These are phyloP conservation scores for Torymus auratus DNA, from an alignment of 2,888 invertebrate species.

Conservation along the genomic window DNA sequence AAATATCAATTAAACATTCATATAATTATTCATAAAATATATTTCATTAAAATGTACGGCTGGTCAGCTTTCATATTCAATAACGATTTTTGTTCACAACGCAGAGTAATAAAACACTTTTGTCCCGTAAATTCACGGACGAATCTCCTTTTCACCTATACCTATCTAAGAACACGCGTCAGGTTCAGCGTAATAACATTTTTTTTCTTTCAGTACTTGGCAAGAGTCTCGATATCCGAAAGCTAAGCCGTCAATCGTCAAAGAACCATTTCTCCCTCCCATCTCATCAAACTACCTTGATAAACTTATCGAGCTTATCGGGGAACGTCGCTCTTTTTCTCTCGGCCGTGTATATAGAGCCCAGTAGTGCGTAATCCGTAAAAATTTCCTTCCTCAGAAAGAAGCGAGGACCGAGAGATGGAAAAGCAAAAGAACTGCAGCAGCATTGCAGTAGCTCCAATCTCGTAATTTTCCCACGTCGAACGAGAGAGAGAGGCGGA, in stretches of 20 bases:
- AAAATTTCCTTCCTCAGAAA: conserved; percentile 36
- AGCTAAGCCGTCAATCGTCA: conserved; percentile 18
- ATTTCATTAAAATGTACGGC: too few relatives aligned
- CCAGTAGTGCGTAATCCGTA: conserved; percentile 19
- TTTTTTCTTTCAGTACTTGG: not conserved
- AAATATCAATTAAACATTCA: too few relatives aligned
- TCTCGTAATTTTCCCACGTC: conserved; percentile 58
- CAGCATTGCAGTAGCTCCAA: not conserved
- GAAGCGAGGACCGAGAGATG: conserved; percentile 4
- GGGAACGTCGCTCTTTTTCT: too few relatives aligned
- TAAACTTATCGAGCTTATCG: conserved; percentile 48
- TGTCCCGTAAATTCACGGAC: too few relatives aligned
- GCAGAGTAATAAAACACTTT: too few relatives aligned
- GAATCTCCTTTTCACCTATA: too few relatives aligned
- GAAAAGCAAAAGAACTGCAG: conserved; percentile 16
- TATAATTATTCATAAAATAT: too few relatives aligned
- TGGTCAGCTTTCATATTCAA: too few relatives aligned
- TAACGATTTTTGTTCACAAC: too few relatives aligned
- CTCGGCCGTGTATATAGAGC: not conserved
- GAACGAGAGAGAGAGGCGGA: not conserved
- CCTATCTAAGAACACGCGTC: too few relatives aligned
- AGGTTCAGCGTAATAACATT: too few relatives aligned
- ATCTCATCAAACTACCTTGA: conserved; percentile 18
- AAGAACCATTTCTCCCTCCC: not conserved
- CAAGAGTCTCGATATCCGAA: not conserved